Conservation (phyloP, 53 echinoderm and acorn worm species). For the Astropecten irregularis region DNA sequence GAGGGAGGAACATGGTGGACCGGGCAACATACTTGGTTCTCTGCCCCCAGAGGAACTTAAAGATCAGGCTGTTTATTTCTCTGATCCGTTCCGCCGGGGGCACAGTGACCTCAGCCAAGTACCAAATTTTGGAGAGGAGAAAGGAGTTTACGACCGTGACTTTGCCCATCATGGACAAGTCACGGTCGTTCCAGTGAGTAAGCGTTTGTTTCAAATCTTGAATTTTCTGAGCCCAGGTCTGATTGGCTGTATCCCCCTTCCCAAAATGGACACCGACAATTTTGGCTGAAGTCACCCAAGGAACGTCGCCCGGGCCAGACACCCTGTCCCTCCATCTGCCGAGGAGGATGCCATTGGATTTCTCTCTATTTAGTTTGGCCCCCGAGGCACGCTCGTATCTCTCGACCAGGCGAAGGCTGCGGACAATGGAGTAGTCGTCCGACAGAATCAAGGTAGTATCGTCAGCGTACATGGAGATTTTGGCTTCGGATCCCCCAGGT, state of each 20-base stretch:
- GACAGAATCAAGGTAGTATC: constrained; percentile 55
- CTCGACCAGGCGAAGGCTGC: constrained; percentile 3
- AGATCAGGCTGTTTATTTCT: background rate
- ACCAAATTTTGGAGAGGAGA: constrained; percentile 2
- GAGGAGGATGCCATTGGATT: constrained; percentile 18
- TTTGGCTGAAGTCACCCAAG: background rate
- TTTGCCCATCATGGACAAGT: background rate
- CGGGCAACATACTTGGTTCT: background rate
- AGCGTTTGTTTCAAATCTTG: background rate
- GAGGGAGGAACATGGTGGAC: constrained; percentile 6
- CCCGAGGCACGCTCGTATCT: constrained; percentile 44
- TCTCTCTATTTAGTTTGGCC: constrained; percentile 8
- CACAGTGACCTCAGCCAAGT: background rate
- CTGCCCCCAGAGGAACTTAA: background rate
- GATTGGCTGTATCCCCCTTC: background rate
- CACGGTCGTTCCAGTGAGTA: background rate
- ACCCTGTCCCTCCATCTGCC: background rate
- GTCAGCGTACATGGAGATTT: constrained; percentile 34
- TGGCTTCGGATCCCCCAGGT: constrained; percentile 27
- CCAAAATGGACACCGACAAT: background rate
- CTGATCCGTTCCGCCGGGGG: background rate
- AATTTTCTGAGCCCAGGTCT: background rate
- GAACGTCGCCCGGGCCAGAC: background rate
- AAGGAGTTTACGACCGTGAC: background rate
- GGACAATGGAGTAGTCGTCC: background rate